Evolutionary conservation across 2,113 vertebrate species (phyloP).

Genomic region (Eretmochelys imbricata): DNA sequence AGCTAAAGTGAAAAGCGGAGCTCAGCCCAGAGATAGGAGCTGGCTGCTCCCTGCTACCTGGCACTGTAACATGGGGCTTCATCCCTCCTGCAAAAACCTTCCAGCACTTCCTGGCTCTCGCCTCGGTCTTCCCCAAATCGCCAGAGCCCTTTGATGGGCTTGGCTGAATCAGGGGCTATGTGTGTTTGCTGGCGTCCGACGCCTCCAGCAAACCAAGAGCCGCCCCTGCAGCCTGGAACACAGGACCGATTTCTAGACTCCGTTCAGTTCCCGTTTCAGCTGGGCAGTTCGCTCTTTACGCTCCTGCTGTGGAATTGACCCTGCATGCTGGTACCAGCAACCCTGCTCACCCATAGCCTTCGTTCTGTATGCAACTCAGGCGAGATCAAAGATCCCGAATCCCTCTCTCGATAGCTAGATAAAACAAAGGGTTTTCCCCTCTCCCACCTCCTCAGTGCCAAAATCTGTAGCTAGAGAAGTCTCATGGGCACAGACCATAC

Average conservation of each 20-base stretch:
- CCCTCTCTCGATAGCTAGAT: neutral
- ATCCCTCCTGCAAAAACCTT: neutral
- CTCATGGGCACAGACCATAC: neutral
- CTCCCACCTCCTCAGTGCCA: neutral
- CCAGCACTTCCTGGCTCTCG: neutral
- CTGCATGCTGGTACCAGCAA: neutral
- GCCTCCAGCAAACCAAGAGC: neutral
- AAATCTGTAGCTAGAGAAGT: neutral
- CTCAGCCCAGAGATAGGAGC: neutral
- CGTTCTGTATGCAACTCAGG: slow-evolving; percentile 48
- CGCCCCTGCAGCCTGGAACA: neutral
- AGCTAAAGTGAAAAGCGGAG: too few species aligned
- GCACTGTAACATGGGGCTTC: neutral
- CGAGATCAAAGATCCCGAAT: slow-evolving; percentile 14
- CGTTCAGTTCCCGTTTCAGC: too few species aligned
- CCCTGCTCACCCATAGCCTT: neutral
- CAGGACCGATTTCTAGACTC: neutral
- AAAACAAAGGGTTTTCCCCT: slow-evolving; percentile 21
- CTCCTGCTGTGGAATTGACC: neutral
- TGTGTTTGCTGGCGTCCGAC: neutral
- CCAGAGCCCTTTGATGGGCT: neutral
- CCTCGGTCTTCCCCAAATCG: neutral
- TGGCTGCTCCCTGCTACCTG: neutral
- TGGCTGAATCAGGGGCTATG: neutral
- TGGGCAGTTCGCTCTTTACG: too few species aligned